These are phyloP conservation scores for Lasioglossum morio DNA, from an alignment of 2,888 invertebrate genomes.

Conservation along the genomic window DNA sequence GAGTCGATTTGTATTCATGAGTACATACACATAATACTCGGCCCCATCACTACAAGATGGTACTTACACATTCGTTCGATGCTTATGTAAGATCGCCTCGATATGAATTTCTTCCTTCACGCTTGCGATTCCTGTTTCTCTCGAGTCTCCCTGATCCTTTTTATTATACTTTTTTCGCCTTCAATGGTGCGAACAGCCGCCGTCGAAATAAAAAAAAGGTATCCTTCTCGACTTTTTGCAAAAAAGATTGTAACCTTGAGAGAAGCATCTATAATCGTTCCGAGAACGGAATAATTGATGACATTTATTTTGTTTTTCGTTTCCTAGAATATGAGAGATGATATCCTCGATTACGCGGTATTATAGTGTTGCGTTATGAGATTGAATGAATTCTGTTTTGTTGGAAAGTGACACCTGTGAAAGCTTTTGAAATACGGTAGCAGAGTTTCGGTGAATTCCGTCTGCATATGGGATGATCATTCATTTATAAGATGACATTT, in stretches of 20 bases:
- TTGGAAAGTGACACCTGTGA: neutral
- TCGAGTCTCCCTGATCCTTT: neutral
- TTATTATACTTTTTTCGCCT: neutral
- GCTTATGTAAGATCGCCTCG: neutral
- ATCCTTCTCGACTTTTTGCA: neutral
- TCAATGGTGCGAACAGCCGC: neutral
- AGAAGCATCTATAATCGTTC: conserved; percentile 12
- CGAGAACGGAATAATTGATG: neutral
- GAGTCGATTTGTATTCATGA: neutral
- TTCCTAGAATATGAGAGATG: neutral
- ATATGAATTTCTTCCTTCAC: conserved; percentile 17
- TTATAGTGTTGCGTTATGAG: neutral
- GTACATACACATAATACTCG: neutral
- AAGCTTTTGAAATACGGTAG: neutral
- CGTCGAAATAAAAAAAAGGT: conserved; percentile 20
- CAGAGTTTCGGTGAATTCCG: conserved; percentile 30
- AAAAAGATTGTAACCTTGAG: conserved; percentile 23
- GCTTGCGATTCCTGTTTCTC: neutral
- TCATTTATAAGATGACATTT: neutral
- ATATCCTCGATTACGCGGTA: neutral
- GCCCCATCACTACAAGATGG: neutral
- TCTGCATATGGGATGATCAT: neutral
- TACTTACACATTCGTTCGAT: neutral
- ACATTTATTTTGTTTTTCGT: neutral
- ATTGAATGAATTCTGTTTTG: neutral